These are phyloP conservation scores for Chloebia gouldiae DNA, from an alignment of 2,113 vertebrate genomes.

Conservation along the genomic window DNA sequence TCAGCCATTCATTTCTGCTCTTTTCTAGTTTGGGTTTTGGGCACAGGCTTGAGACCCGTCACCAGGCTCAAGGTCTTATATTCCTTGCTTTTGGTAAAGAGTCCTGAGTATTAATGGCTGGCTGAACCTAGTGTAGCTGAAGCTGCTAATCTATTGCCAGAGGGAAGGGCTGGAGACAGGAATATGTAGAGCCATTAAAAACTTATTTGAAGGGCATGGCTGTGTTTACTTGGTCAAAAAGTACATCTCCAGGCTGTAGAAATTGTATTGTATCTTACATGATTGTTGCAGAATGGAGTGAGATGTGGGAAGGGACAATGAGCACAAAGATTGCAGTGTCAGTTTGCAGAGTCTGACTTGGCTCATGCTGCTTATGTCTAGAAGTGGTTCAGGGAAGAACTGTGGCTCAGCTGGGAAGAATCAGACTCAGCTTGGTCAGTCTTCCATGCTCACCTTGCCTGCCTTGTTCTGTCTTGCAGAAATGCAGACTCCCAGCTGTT, in stretches of 20 bases:
- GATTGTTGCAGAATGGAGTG: background rate
- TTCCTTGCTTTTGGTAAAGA: background rate
- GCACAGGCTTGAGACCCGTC: background rate
- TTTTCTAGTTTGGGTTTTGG: background rate
- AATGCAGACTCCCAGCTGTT: conserved; percentile 95
- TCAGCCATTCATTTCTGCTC: background rate
- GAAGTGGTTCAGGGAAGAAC: background rate
- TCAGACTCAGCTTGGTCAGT: background rate
- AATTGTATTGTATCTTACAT: background rate
- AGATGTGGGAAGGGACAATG: background rate
- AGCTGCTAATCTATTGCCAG: background rate
- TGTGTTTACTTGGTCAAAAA: background rate
- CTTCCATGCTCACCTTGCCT: background rate
- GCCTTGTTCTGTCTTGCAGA: conserved; percentile 67
- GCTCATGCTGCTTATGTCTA: accelerated
- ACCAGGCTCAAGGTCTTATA: background rate
- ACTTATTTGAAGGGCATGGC: background rate
- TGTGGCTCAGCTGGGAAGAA: background rate
- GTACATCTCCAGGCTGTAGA: background rate
- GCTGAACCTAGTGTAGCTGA: background rate
- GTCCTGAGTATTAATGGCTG: background rate
- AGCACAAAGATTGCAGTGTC: background rate
- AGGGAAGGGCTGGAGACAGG: background rate
- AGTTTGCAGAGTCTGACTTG: background rate
- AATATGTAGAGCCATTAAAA: background rate